phyloP scores from a whole-genome alignment of 2,888 invertebrate genomes.

The Sarcophaga carnaria region DNA sequence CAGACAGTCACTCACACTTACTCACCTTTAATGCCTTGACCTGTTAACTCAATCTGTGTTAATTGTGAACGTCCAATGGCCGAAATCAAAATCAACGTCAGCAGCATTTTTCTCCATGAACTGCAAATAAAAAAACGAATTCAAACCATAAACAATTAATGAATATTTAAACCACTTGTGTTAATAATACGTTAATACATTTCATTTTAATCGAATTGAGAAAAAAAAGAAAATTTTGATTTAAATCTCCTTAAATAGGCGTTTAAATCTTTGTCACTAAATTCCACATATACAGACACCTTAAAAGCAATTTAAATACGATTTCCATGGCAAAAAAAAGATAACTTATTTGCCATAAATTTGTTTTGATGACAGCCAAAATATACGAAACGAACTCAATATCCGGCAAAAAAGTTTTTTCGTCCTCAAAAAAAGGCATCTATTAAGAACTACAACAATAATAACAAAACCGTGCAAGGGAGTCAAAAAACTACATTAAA shows the following conservation, averaged over 20 bases:
- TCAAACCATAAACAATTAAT: background rate
- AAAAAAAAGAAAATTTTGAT: too few species aligned
- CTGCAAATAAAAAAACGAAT: constrained; percentile 41
- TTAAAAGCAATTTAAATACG: background rate
- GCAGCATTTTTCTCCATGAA: constrained; percentile 67
- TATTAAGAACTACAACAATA: constrained; percentile 5
- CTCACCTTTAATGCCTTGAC: constrained; percentile 77
- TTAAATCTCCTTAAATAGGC: too few species aligned
- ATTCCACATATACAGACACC: background rate
- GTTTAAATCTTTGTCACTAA: background rate
- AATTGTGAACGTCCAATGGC: constrained; percentile 59
- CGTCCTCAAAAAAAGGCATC: background rate
- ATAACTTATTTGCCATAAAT: constrained; percentile 8
- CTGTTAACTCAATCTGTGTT: constrained; percentile 71
- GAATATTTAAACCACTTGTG: too few species aligned
- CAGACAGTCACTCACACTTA: background rate
- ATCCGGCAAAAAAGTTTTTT: constrained; percentile 43
- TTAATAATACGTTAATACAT: too few species aligned
- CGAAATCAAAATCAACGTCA: constrained; percentile 42
- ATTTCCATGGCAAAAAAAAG: background rate
- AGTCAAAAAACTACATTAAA: background rate
- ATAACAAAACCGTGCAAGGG: background rate
- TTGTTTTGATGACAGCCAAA: background rate
- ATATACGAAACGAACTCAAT: constrained; percentile 40
- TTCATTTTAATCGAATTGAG: too few species aligned